These are phyloP conservation scores for Opisthocomus hoazin DNA, from an alignment of 2,113 vertebrate genomes.

Conservation along the genomic window DNA sequence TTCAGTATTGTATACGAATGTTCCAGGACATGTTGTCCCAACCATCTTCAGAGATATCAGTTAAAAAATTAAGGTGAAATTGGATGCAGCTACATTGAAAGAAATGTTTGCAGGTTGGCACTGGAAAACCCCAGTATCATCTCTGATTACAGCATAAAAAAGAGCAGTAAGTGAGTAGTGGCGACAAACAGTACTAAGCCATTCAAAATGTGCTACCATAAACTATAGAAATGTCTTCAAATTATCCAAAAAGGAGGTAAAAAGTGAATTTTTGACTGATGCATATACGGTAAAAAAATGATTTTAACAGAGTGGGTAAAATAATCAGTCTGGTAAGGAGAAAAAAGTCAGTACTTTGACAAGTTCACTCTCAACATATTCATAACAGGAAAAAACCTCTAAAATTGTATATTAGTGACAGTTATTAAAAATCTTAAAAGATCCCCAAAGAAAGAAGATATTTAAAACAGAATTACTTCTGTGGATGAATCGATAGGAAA, in stretches of 20 bases:
- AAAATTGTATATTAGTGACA: not conserved
- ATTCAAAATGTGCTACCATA: not conserved
- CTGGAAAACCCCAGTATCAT: not conserved
- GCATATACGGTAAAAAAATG: not conserved
- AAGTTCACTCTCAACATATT: not conserved
- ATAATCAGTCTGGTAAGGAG: not conserved
- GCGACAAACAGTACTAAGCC: not conserved
- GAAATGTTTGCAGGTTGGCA: not conserved
- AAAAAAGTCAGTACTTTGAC: not conserved
- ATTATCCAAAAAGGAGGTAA: not conserved
- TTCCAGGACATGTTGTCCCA: not conserved
- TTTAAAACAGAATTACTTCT: slow-evolving; percentile 1
- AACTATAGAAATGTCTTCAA: not conserved
- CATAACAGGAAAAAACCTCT: not conserved
- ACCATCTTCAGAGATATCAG: not conserved
- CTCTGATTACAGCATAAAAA: not conserved
- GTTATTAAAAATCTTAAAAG: not conserved
- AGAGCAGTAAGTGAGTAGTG: not conserved
- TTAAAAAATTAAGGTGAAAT: not conserved
- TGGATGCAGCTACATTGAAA: not conserved
- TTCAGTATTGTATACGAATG: not conserved
- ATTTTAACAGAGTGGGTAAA: not conserved
- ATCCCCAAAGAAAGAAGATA: not conserved
- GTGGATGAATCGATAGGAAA: not conserved
- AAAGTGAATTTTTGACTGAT: not conserved